These are phyloP conservation scores for Pammene fasciana DNA, from an alignment of 2,888 invertebrate genomes.

Conservation along the genomic window DNA sequence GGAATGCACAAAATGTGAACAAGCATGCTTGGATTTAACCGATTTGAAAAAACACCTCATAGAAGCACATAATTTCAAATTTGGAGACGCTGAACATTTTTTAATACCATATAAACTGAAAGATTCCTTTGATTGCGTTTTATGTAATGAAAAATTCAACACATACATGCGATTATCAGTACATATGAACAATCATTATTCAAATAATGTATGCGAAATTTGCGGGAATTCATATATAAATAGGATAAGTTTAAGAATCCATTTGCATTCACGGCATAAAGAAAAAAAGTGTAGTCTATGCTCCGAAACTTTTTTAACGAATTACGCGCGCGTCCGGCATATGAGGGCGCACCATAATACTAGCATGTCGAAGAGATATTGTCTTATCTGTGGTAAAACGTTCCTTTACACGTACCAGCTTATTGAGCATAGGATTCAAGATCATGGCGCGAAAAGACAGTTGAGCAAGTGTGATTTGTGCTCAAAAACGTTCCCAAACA, in stretches of 20 bases:
- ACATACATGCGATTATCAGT: conserved; percentile 30
- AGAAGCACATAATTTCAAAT: conserved; percentile 20
- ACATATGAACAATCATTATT: conserved; percentile 41
- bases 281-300: conserved; percentile 39
- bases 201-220: conserved; percentile 39
- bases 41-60: conserved; percentile 42
- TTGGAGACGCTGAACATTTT: conserved; percentile 29
- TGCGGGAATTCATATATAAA: conserved; percentile 38
- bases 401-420: conserved; percentile 37
- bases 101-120: conserved; percentile 40
- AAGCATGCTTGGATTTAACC: conserved; percentile 28
- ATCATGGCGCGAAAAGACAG: conserved; percentile 37
- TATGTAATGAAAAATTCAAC: conserved; percentile 35
- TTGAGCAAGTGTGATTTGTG: conserved; percentile 38
- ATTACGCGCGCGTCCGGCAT: conserved; percentile 31
- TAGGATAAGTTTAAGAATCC: conserved; percentile 26
- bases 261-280: conserved; percentile 35
- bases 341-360: conserved; percentile 35
- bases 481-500: conserved; percentile 29
- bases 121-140: conserved; percentile 37
- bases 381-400: conserved; percentile 37
- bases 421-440: conserved; percentile 31
- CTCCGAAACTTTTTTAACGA: conserved; percentile 27
- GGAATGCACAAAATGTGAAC: conserved; percentile 30
- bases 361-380: conserved; percentile 30